Conservation (phyloP, 2,888 invertebrate genomes). For the Cheilosia vulpina region DNA sequence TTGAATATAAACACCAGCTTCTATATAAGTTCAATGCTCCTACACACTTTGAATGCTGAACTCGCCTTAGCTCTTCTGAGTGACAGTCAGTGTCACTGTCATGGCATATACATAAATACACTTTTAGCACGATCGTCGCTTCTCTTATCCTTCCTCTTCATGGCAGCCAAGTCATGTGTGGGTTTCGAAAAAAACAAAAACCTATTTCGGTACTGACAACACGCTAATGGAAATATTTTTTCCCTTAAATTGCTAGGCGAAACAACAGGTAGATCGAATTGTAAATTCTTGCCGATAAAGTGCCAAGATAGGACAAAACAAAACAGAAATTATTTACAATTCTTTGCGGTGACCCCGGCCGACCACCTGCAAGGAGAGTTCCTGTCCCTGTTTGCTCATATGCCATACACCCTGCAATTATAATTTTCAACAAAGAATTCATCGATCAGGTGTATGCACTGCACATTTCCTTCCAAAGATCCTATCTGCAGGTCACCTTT, state of each 20-base stretch:
- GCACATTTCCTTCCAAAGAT: constrained; percentile 16
- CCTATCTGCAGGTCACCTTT: background rate
- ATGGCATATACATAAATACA: too few species aligned
- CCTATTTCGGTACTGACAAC: constrained; percentile 37
- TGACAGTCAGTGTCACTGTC: too few species aligned
- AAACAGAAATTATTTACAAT: constrained; percentile 2
- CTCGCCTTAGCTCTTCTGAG: too few species aligned
- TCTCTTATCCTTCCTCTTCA: too few species aligned
- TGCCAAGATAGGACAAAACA: constrained; percentile 41
- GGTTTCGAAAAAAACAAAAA: background rate
- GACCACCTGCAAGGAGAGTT: constrained; percentile 68
- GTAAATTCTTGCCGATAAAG: constrained; percentile 41
- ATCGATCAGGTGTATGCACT: constrained; percentile 37
- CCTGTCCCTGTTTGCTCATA: constrained; percentile 57
- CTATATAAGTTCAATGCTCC: too few species aligned
- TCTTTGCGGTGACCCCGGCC: constrained; percentile 56
- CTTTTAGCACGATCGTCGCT: too few species aligned
- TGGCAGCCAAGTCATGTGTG: too few species aligned
- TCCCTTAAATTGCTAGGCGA: constrained; percentile 37
- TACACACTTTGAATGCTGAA: too few species aligned
- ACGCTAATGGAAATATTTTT: constrained; percentile 59
- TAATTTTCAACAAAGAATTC: constrained; percentile 50
- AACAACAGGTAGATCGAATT: constrained; percentile 54
- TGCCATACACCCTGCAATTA: constrained; percentile 52
- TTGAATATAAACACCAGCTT: too few species aligned